Base-by-base conservation (phyloP, 2,797 vertebrate genomes). In the Etheostoma nigrum region DNA sequence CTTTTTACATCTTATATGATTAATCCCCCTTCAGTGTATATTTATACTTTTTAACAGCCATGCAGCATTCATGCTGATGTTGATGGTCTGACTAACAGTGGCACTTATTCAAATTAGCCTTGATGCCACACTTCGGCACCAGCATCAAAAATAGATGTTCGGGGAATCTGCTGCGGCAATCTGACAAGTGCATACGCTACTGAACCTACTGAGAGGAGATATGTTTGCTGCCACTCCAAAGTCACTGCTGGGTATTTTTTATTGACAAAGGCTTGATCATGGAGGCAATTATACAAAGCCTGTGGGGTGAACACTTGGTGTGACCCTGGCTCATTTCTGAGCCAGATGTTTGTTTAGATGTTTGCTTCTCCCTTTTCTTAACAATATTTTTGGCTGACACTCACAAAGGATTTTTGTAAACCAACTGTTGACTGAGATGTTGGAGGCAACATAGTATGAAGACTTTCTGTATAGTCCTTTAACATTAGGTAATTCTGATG, bases 271-370 rank as follows among this genome's bases (percentile, higher is more conserved):
- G 63, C 72, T 74, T 59, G 65, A 81, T 83, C 84, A 86, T 84
- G 82, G 85, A 89, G 81, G 72, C 86, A 91, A 90, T 91, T 92
- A 92, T 57, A 74, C 74, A 75, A 67, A 69, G 73, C 84, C 86
- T 76, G 68, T 81, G 73, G 83, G 83, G 66, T 82, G 84, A 89
- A 76, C 66, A 66, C 64, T 72, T 65, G 55, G 69, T 66, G 48
- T 86, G 86, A 89, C 84, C 86, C 79, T 76, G 74, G 78, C 81
- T 84, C 75, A 40, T 65, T 62, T 85, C 48, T 78, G 73, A 88
- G 86, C 84, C 85, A 88, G 86, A 86, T 87, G 86, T 87, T 89
- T 85, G 77, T 81, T 84, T 67, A 76, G 74, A 83, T 90, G 76
- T 76, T 58, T 10, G 25, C 44, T 66, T 55, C 62, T 85, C 8